Evolutionary conservation across 2,888 invertebrate species (phyloP), one percentile per base, ranked within the genome.

Genomic region (Strigamia crassipes): DNA sequence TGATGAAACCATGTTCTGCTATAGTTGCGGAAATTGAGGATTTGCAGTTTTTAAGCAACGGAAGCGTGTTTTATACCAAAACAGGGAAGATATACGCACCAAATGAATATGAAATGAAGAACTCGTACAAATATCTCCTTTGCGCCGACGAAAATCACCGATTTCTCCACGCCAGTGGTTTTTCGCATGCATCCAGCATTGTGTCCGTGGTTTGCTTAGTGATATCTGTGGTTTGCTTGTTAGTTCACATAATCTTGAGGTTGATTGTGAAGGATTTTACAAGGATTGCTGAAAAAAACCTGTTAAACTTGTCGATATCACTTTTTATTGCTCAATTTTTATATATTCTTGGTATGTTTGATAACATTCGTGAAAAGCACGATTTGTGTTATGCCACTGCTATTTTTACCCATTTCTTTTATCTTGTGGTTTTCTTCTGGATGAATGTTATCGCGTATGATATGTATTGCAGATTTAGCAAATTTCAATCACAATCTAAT

Each of bases 381-480:
- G 83, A 83, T 73, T 34, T 84, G 83, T 87, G 87, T 38, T 81
- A 85, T 18, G 81, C 83, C 1, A 82, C 87, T 0, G 87, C 86
- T 3, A 84, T 87, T 0, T 56, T 85, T 2, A 86, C 88, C 81
- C 89, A 89, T 83, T 89, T 86, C 84, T 86, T 86, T 82, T 88
- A 87, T 84, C 85, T 89, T 42, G 86, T 88, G 0, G 85, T 88
- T 1, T 89, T 89, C 85, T 87, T 87, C 83, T 90, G 90, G 90
- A 88, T 89, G 87, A 89, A 87, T 83, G 86, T 88, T 9, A 87
- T 89, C 86, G 88, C 89, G 46, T 85, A 88, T 81, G 89, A 89
- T 83, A 87, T 89, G 46, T 89, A 87, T 86, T 85, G 87, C 77
- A 89, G n/a, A 83, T 84, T 73, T 4, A 34, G 9, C n/a, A 77